phyloP scores from a whole-genome alignment of 2,797 vertebrate species.

The Bucorvus abyssinicus region DNA sequence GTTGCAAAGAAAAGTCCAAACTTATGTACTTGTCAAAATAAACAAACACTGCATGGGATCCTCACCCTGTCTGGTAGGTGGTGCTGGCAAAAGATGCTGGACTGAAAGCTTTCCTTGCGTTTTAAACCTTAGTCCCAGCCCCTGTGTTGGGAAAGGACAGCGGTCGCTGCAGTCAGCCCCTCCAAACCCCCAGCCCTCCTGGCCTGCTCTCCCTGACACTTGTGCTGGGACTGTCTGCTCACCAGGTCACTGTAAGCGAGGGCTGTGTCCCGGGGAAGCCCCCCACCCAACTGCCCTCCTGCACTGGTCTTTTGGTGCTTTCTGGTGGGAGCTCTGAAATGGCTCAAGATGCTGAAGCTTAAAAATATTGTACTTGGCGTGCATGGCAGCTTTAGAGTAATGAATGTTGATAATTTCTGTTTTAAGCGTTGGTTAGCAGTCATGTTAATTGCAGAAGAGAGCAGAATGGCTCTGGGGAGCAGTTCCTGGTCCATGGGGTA shows the following conservation, averaged over 20 bases:
- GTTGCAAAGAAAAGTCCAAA: neutral
- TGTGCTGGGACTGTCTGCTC: neutral
- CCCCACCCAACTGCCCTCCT: accelerated
- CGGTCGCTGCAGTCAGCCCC: accelerated
- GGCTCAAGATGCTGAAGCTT: neutral
- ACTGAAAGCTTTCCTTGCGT: neutral
- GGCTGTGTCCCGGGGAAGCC: neutral
- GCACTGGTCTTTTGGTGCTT: neutral
- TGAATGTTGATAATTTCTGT: neutral
- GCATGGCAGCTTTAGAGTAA: neutral
- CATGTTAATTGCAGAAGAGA: neutral
- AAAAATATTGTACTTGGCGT: neutral
- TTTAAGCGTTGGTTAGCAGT: neutral
- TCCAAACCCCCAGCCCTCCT: accelerated
- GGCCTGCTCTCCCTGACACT: neutral
- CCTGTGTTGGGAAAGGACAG: neutral
- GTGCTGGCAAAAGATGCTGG: neutral
- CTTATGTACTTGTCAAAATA: neutral
- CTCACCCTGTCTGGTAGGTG: accelerated
- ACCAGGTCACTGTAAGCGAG: accelerated
- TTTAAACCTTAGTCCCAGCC: neutral
- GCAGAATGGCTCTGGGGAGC: neutral
- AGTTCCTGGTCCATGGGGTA: accelerated
- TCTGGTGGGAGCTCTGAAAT: neutral
- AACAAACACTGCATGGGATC: neutral